Percentiles rank a stretch among this genome's conserved stretches.
These are phyloP conservation scores for Eristalis pertinax DNA, from an alignment of 2,888 invertebrate species.

Conservation along the genomic window DNA sequence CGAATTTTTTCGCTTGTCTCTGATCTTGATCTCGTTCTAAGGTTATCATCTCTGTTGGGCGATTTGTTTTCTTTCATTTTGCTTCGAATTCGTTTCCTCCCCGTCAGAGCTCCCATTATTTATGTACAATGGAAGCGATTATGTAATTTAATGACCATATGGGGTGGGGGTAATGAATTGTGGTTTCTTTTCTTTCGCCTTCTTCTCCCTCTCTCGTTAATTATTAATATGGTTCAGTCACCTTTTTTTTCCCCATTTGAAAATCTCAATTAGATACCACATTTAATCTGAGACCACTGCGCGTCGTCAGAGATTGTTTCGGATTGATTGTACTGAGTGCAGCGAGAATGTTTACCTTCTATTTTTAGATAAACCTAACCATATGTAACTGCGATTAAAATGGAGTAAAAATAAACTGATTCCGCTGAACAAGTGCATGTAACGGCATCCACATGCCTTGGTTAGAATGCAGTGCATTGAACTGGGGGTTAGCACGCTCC, in stretches of 20 bases:
- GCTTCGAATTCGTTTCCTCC: slow-evolving; percentile 3
- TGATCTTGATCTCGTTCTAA: slow-evolving; percentile 10
- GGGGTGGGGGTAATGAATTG: slow-evolving; percentile 56
- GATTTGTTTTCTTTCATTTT: slow-evolving; percentile 18
- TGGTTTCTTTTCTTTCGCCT: slow-evolving; percentile 41
- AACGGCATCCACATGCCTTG: not conserved
- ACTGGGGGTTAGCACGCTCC: not conserved
- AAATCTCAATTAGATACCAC: not conserved
- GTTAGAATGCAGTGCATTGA: slow-evolving; percentile 7
- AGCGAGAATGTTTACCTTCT: slow-evolving; percentile 12
- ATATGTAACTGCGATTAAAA: slow-evolving; percentile 16
- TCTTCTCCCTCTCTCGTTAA: not conserved
- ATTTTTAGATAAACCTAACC: slow-evolving; percentile 12
- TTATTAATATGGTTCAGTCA: slow-evolving; percentile 55
- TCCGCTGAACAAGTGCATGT: not conserved
- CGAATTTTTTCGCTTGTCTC: not conserved
- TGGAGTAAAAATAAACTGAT: not conserved
- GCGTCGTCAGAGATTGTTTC: not conserved
- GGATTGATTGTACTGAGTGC: not conserved
- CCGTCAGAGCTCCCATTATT: slow-evolving; percentile 38
- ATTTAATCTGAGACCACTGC: slow-evolving; percentile 8
- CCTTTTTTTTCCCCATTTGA: slow-evolving; percentile 35
- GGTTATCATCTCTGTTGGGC: not conserved
- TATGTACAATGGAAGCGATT: slow-evolving; percentile 56
- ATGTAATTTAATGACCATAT: slow-evolving; percentile 55